These are phyloP conservation scores for Pelmatolapia mariae DNA, from an alignment of 2,113 vertebrate species.

Conservation along the genomic window DNA sequence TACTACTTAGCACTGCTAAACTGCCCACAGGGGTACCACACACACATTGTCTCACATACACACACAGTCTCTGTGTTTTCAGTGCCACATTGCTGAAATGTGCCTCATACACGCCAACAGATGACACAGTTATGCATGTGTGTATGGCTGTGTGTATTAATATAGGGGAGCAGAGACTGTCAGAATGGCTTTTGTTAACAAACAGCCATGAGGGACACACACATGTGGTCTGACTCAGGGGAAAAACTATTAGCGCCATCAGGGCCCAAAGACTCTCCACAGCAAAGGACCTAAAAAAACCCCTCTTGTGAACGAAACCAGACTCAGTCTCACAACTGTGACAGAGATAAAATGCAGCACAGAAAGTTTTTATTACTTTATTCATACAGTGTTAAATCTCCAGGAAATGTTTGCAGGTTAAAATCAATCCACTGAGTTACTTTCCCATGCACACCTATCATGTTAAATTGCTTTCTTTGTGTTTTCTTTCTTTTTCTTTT, in stretches of 20 bases:
- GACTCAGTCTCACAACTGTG: neutral
- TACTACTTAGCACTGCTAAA: constrained; percentile 16
- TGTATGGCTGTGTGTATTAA: neutral
- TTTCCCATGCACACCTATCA: neutral
- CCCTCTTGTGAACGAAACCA: neutral
- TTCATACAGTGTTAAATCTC: neutral
- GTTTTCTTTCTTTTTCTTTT: neutral
- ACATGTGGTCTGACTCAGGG: neutral
- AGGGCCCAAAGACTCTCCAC: neutral
- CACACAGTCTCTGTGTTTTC: neutral
- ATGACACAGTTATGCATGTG: constrained; percentile 10
- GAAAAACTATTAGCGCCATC: neutral
- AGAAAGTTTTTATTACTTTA: neutral
- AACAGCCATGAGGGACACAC: constrained; percentile 15
- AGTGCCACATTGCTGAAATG: neutral
- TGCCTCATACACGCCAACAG: neutral
- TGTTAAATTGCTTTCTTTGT: neutral
- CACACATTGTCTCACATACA: neutral
- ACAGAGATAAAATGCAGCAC: neutral
- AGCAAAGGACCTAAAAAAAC: neutral
- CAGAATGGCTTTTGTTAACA: constrained; percentile 28
- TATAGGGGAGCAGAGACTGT: neutral
- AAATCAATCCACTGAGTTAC: neutral
- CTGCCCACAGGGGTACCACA: neutral
- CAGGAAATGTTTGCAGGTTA: neutral